A percentile compares a stretch with the other conserved stretches of the same genome.
phyloP scores from a whole-genome alignment of 2,113 vertebrate genomes.

The Smithornis capensis region DNA sequence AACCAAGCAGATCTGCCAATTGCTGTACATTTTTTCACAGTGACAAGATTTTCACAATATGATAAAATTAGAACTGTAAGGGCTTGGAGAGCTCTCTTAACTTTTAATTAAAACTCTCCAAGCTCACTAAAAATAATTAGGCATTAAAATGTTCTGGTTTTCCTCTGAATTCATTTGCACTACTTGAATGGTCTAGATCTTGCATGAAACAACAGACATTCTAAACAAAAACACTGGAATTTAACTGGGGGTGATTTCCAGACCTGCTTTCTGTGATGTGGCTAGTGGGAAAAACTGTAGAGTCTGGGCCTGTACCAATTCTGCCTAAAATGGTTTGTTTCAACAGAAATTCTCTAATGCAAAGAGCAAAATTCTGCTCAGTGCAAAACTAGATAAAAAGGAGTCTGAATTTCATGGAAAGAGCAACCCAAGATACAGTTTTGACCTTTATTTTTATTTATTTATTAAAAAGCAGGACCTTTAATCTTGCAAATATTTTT shows the following conservation, averaged over 20 bases:
- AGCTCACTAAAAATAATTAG: constrained; percentile 82
- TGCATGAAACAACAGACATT: constrained; percentile 66
- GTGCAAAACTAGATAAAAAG: constrained; percentile 51
- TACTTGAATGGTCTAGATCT: constrained; percentile 62
- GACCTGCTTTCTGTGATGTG: constrained; percentile 54
- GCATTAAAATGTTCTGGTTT: constrained; percentile 77
- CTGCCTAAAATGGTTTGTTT: constrained; percentile 57
- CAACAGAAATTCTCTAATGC: constrained; percentile 22
- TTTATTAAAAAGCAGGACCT: constrained; percentile 75
- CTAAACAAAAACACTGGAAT: constrained; percentile 65
- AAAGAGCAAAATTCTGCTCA: not conserved
- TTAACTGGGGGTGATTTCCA: constrained; percentile 69
- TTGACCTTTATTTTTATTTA: constrained; percentile 69
- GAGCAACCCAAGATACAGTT: constrained; percentile 44
- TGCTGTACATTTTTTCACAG: constrained; percentile 66
- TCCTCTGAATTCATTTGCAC: constrained; percentile 77
- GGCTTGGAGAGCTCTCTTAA: constrained; percentile 81
- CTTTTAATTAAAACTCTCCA: constrained; percentile 83
- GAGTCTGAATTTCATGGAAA: constrained; percentile 40
- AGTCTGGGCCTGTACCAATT: constrained; percentile 39
- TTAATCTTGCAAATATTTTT: constrained; percentile 81
- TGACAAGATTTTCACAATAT: constrained; percentile 70
- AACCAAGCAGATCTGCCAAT: constrained; percentile 51
- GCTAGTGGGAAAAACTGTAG: constrained; percentile 58
- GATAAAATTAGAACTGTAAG: constrained; percentile 78